These are phyloP conservation scores for Dreissena rostriformis DNA, from an alignment of 1,140 invertebrate genomes.

Conservation along the genomic window DNA sequence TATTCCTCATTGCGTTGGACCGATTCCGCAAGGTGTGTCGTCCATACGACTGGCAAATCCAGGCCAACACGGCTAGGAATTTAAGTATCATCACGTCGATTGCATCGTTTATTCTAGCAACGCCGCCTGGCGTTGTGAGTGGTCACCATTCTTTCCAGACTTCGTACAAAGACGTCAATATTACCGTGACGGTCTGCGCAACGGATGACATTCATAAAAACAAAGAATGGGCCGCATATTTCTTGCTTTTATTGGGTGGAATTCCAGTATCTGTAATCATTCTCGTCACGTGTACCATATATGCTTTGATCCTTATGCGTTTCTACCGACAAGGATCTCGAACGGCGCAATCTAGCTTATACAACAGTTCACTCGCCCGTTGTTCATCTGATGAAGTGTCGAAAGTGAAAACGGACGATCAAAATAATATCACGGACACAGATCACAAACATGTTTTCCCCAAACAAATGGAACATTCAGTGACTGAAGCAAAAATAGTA, in stretches of 20 bases:
- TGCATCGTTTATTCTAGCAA: conserved; percentile 33
- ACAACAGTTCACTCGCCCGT: conserved; percentile 4
- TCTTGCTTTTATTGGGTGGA: conserved; percentile 46
- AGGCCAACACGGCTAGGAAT: conserved; percentile 31
- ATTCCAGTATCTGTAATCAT: conserved; percentile 45
- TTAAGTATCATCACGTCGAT: conserved; percentile 30
- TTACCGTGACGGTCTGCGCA: conserved; percentile 47
- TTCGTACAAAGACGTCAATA: conserved; percentile 43
- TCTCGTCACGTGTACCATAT: conserved; percentile 33
- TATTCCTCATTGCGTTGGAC: conserved; percentile 42
- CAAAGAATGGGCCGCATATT: conserved; percentile 41
- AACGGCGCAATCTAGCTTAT: conserved; percentile 10
- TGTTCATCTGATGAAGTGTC: neutral
- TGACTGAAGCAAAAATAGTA: neutral
- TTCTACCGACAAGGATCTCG: conserved; percentile 28
- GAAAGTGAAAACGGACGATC: neutral
- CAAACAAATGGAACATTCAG: neutral
- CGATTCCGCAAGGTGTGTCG: conserved; percentile 48
- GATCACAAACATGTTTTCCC: neutral
- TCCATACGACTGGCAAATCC: conserved; percentile 53
- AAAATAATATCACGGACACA: neutral
- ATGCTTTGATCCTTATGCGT: conserved; percentile 35
- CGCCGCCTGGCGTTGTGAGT: conserved; percentile 44
- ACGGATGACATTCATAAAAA: conserved; percentile 43
- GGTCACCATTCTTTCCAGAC: conserved; percentile 46